Conservation (phyloP, 2,888 invertebrate genomes). For the Melinopterus prodromus region DNA sequence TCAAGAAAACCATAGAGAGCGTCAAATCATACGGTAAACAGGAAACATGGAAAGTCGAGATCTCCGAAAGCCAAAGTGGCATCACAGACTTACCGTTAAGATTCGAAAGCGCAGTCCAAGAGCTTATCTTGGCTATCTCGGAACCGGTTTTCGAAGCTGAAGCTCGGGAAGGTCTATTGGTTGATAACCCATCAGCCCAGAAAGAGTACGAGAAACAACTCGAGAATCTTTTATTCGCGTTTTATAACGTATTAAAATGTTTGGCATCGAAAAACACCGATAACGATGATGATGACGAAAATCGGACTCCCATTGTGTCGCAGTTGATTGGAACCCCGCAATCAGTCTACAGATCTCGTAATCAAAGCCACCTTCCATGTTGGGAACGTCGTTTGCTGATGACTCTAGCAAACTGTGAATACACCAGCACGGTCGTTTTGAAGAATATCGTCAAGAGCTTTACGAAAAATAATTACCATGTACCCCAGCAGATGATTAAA, state of each 20-base stretch:
- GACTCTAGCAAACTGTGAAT: conserved; percentile 88
- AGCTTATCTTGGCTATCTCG: conserved; percentile 73
- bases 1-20: conserved; percentile 84
- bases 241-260: conserved; percentile 74
- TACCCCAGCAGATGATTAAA: conserved; percentile 67
- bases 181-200: conserved; percentile 64
- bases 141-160: conserved; percentile 78
- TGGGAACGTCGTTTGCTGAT: conserved; percentile 87
- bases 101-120: conserved; percentile 77
- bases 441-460: conserved; percentile 76
- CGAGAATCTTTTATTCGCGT: conserved; percentile 70
- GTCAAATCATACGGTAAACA: conserved; percentile 74
- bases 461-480: conserved; percentile 75
- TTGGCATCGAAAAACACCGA: conserved; percentile 76
- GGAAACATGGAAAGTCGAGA: conserved; percentile 89
- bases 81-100: conserved; percentile 82
- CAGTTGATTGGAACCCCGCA: conserved; percentile 72
- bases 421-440: conserved; percentile 78
- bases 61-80: conserved; percentile 84
- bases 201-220: conserved; percentile 62
- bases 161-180: conserved; percentile 68
- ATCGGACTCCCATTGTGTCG: conserved; percentile 65
- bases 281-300: conserved; percentile 64
- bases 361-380: conserved; percentile 60
- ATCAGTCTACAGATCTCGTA: conserved; percentile 48